Base-by-base conservation (phyloP, 2,113 vertebrate genomes). In the Urocolius indicus region DNA sequence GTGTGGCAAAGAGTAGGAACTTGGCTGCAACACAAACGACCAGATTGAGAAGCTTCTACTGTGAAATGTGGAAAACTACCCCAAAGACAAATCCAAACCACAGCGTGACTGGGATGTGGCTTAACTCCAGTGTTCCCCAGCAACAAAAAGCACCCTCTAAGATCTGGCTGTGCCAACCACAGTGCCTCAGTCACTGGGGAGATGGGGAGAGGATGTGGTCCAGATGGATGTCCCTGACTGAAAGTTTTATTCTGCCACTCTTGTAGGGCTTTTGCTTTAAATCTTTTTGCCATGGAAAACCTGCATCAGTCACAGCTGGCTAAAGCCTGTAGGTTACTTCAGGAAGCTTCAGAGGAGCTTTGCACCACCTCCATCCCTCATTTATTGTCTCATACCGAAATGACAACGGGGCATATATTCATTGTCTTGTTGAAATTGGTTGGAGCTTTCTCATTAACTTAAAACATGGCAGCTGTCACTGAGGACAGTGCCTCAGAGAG, bases 401-500 rank as follows among this genome's bases (percentile, higher is more conserved):
- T 38, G 24, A 54, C 52, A 13, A 13, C 59, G 30, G 15, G 19
- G 8, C 82, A 38, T 54, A 78, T 79, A 79, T 85, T 69, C 32
- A 16, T 55, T 78, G 19, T 51, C 23, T 55, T 61, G 29, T 51
- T 76, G 54, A 85, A 87, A 48, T 57, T 75, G 15, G 8, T 41
- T 67, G 73, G 81, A 94, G 21, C 19, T 84, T 90, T 94, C 65
- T n/a, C 45, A 13, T 84, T 87, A 82, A 74, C 38, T 84, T 84
- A 27, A 76, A 76, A 57, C 6, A 3, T 54, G 41, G 7, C 41
- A 79, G 17, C 67, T 93, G 52, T 69, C 45, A 27, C n/a, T 83
- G 54, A 58, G 43, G 51, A 18, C 81, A 16, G 29, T 10, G 7
- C 73, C 46, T 87, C 29, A 29, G 22, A 75, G 84, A 19, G 36